A percentile compares a stretch with the other conserved stretches of the same genome.
phyloP scores from a whole-genome alignment of 2,113 vertebrate species.

The Morone saxatilis region DNA sequence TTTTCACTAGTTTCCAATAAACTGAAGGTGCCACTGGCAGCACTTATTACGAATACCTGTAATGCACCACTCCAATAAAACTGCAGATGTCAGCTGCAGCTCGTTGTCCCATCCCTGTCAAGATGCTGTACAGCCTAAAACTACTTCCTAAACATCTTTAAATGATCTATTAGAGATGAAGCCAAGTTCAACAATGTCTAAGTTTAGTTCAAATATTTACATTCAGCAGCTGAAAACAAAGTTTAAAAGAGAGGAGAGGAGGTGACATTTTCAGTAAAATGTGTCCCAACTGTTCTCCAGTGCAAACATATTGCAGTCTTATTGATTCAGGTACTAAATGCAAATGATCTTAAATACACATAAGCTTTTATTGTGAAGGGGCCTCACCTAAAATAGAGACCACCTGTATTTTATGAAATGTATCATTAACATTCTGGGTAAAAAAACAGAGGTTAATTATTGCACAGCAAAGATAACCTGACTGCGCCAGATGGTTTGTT shows the following conservation, averaged over 20 bases:
- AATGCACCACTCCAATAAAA: not conserved
- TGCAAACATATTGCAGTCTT: not conserved
- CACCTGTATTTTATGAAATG: not conserved
- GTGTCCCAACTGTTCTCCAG: not conserved
- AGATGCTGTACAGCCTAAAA: not conserved
- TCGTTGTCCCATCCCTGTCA: not conserved
- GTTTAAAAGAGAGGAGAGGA: not conserved
- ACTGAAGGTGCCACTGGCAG: not conserved
- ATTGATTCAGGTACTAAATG: not conserved
- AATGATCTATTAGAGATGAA: not conserved
- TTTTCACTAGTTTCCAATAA: constrained; percentile 18
- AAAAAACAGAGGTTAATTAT: no score
- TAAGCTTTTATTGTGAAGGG: not conserved
- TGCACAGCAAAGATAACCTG: no score
- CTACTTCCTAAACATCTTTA: not conserved
- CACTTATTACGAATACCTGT: not conserved
- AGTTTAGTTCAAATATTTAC: not conserved
- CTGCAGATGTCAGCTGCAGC: constrained; percentile 4
- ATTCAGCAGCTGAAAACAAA: not conserved
- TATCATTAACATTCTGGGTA: not conserved
- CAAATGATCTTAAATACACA: not conserved
- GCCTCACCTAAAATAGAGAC: not conserved
- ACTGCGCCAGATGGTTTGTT: no score
- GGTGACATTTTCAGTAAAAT: not conserved
- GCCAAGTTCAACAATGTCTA: not conserved